phyloP scores from a whole-genome alignment of 1,140 invertebrate species.

The Trigoniulus corallinus region DNA sequence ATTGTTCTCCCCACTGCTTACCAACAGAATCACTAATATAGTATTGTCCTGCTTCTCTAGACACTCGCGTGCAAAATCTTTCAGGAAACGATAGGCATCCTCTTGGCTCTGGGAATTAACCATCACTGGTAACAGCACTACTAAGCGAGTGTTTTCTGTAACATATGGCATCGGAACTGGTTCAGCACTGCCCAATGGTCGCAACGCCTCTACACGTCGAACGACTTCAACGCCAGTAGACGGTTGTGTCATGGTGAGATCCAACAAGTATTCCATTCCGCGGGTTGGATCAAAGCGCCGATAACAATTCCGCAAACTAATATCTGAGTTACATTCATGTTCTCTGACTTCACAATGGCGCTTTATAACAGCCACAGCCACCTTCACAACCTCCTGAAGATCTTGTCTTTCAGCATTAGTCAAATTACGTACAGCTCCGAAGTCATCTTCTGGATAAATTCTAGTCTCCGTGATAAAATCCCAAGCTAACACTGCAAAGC shows the following conservation, averaged over 20 bases:
- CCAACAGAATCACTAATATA: conserved; percentile 44
- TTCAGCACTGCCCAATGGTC: conserved; percentile 66
- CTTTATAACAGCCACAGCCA: background rate
- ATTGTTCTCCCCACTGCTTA: conserved; percentile 14
- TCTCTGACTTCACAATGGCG: conserved; percentile 12
- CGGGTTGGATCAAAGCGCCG: conserved; percentile 65
- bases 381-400: background rate
- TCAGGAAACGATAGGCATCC: conserved; percentile 42
- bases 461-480: conserved; percentile 68
- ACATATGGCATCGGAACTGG: conserved; percentile 76
- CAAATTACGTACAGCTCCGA: conserved; percentile 36
- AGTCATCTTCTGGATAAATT: conserved; percentile 52
- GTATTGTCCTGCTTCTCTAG: conserved; percentile 60
- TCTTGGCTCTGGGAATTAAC: conserved; percentile 27
- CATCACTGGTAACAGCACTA: conserved; percentile 49
- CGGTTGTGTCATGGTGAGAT: conserved; percentile 40
- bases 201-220: conserved; percentile 44
- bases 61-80: conserved; percentile 46
- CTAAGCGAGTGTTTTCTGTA: conserved; percentile 66
- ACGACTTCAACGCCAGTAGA: conserved; percentile 20
- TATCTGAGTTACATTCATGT: conserved; percentile 35
- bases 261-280: conserved; percentile 74
- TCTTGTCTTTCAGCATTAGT: conserved; percentile 33
- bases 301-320: conserved; percentile 64
- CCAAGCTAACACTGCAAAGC: conserved; percentile 75